A percentile compares a stretch with the other conserved stretches of the same genome.
These are phyloP conservation scores for Dolichopus griseipennis DNA, from an alignment of 2,888 invertebrate genomes.

Conservation along the genomic window DNA sequence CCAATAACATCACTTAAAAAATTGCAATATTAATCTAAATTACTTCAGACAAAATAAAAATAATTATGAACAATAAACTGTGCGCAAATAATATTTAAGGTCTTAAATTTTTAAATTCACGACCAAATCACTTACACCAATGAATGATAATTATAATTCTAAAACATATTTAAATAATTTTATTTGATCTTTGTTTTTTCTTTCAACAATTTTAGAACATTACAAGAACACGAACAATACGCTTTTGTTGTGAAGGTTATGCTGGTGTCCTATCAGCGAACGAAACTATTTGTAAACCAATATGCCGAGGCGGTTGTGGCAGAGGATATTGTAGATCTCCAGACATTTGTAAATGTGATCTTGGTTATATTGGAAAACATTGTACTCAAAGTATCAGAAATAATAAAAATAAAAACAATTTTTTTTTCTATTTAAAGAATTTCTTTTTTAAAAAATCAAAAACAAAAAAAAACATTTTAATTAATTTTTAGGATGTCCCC, in stretches of 20 bases:
- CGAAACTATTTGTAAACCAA: conserved; percentile 40
- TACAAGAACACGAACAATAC: conserved; percentile 55
- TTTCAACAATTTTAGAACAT: conserved; percentile 51
- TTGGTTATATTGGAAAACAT: conserved; percentile 44
- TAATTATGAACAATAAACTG: no score
- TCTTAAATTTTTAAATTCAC: no score
- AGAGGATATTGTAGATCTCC: conserved; percentile 50
- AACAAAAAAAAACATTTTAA: neutral
- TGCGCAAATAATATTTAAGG: no score
- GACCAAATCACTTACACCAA: no score
- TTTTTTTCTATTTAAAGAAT: conserved; percentile 25
- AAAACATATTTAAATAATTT: no score
- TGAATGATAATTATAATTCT: no score
- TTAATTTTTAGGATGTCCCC: conserved; percentile 52
- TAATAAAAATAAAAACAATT: neutral
- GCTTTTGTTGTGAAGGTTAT: conserved; percentile 70
- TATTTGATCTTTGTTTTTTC: no score
- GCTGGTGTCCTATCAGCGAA: conserved; percentile 45
- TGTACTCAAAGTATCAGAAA: conserved; percentile 37
- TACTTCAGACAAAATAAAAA: no score
- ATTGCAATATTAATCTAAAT: no score
- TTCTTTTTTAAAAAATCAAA: conserved; percentile 31
- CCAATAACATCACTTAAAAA: no score
- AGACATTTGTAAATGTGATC: conserved; percentile 52
- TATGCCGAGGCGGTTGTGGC: conserved; percentile 40